Base-by-base conservation (phyloP, 2,888 invertebrate genomes). In the Abrostola triplasia region DNA sequence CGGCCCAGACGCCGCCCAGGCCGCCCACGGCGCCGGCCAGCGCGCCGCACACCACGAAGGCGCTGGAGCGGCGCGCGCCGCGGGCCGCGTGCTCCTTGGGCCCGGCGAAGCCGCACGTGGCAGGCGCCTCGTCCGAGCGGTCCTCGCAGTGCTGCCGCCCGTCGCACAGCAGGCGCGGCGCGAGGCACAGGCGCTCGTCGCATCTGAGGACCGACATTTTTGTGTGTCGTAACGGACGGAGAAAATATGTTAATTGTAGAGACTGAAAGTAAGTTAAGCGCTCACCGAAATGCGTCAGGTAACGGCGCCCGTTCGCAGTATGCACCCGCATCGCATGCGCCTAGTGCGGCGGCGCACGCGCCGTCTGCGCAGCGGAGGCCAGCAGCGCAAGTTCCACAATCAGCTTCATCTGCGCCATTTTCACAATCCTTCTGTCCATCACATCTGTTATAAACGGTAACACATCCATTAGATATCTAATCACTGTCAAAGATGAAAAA, bases 371-470 rank as follows among this genome's bases (percentile, higher is more conserved):
- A 96, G 77, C 97, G 98, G 86, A 97, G 96, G 90, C 54, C 95
- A 90, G 59, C 95, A 91, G 89, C 95, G 88, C 98, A 98, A n/a
- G 95, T 95, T 8, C 96, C 91, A 97, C 98, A 90, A 74, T 56
- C 70, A 64, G 81, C 87, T 84, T 94, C 94, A 89, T 98, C 98
- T 10, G 97, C 97, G 57, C 97, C 97, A 89, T 98, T 98, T 1
- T 96, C 95, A 88, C 98, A 98, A 89, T 98, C 98, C 58, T 95
- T 95, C 82, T 97, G 97, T 0, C 97, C 97, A 88, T 98, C 98
- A 84, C 97, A 97, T 74, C 95, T 95, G 74, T 10, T 8, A 13
- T 11, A 41, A 8, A 54, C 13, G 57, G 13, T 8, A 13, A 7
- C 13, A 41, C 4, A 5, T 24, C 24, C 24, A 24, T 35, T 9